Evolutionary conservation across 2,113 vertebrate genomes (phyloP).

Genomic region (Budorcas taxicolor): DNA sequence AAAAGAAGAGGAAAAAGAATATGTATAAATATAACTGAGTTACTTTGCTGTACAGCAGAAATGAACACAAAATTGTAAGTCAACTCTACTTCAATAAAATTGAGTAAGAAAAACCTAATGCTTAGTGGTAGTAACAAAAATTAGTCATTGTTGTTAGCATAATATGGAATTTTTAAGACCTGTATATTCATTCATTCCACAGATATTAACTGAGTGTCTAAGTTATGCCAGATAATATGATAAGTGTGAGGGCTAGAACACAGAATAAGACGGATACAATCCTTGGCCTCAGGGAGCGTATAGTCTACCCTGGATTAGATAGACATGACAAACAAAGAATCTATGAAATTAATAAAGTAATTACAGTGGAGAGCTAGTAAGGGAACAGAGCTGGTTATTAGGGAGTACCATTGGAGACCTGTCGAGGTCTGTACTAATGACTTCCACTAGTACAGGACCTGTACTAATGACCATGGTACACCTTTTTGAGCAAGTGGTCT

Average conservation of each 20-base stretch:
- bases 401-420: background rate
- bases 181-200: background rate
- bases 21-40: background rate
- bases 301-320: background rate
- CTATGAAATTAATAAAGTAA: background rate
- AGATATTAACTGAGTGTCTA: background rate
- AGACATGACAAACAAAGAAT: background rate
- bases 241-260: background rate
- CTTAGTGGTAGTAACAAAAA: background rate
- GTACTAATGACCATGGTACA: background rate
- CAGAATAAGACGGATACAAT: background rate
- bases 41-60: background rate
- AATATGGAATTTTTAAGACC: background rate
- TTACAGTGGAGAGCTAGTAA: background rate
- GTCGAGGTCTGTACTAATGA: background rate
- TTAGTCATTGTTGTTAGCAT: background rate
- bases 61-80: background rate
- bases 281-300: background rate
- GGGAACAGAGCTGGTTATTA: background rate
- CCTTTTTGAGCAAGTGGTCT: background rate
- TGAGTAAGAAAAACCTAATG: background rate
- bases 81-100: background rate
- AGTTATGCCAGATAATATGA: background rate
- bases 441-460: background rate
- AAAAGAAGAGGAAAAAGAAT: background rate